Base-by-base conservation (phyloP, 2,797 vertebrate species). In the Sylvilagus floridanus region DNA sequence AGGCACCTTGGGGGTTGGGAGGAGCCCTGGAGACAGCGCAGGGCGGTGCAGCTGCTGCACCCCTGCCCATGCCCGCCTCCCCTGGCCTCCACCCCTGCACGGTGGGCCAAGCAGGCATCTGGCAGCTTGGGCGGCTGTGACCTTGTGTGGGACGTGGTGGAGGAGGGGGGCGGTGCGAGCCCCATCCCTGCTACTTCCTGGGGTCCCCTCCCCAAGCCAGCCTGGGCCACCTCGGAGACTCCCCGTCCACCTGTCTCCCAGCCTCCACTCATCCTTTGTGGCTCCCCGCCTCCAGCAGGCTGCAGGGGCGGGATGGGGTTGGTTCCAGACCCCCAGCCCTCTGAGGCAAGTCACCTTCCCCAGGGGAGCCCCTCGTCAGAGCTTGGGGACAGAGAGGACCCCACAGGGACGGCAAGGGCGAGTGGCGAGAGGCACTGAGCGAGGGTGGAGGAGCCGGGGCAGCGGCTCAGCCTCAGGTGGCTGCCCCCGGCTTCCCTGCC, bases 141-240 rank as follows among this genome's bases (percentile, higher is more conserved):
- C 81, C 42, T 22, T 5, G 19, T 1, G 0, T 57, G 54, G 54
- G 35, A 28, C 2, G 0, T n/a, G 22, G 17, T 3, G 37, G 50
- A n/a, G 37, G 8, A 30, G 26, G 13, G 60, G 78, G 35, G 50
- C 37, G 75, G 42, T 26, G 1, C 8, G n/a, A 35, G 13, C 60
- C 52, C 42, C 14, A 8, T 24, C 37, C n/a, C 32, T 10, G 13
- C 75, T 86, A n/a, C 75, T 72, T 52, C 75, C 26, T 52, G 84
- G 32, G 28, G 76, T 72, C 35, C 24, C 37, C 71, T 30, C 60
- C 54, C 42, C 24, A 77, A 79, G 60, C 32, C 68, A 87, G 32
- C 54, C 77, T 42, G 6, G 4, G 52, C 14, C 32, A 82, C n/a
- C 37, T 19, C 8, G 8, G 42, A 47, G 42, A 28, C 9, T 11